Conservation (phyloP, 2,113 vertebrate genomes). For the Pelecanoides urinatrix region DNA sequence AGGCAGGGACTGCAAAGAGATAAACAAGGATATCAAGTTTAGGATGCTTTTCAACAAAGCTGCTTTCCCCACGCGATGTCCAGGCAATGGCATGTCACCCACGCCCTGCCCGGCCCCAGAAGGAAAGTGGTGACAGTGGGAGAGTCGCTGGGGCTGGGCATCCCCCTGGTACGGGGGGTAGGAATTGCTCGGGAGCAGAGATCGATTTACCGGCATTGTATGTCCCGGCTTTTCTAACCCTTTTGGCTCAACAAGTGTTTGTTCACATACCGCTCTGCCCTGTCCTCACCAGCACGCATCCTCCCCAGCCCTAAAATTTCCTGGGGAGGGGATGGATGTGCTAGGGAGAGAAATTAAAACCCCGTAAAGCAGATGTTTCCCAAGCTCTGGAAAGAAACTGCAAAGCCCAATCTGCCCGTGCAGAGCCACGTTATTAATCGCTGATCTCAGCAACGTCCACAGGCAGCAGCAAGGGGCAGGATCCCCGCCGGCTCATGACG, state of each 20-base stretch:
- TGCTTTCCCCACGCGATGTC: neutral
- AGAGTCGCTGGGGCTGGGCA: neutral
- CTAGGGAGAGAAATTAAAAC: neutral
- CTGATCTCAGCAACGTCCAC: accelerated
- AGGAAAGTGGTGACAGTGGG: neutral
- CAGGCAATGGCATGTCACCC: neutral
- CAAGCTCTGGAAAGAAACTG: neutral
- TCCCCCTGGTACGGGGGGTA: neutral
- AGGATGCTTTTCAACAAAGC: constrained; percentile 9
- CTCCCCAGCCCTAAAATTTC: neutral
- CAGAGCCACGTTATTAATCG: accelerated
- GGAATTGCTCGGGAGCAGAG: neutral
- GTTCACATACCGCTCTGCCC: neutral
- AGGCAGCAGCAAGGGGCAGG: neutral
- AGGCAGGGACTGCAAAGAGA: neutral
- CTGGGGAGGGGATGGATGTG: neutral
- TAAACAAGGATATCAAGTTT: constrained; percentile 48
- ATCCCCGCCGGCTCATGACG: accelerated
- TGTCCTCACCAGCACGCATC: neutral
- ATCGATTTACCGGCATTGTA: neutral
- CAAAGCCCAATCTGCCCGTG: accelerated
- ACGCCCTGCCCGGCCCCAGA: neutral
- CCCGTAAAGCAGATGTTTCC: neutral
- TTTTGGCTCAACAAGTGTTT: neutral
- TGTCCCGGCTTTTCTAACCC: neutral